A percentile compares a stretch with the other conserved stretches of the same genome.
Conservation (phyloP, 2,888 invertebrate species). For the Anthoptus insignis region DNA sequence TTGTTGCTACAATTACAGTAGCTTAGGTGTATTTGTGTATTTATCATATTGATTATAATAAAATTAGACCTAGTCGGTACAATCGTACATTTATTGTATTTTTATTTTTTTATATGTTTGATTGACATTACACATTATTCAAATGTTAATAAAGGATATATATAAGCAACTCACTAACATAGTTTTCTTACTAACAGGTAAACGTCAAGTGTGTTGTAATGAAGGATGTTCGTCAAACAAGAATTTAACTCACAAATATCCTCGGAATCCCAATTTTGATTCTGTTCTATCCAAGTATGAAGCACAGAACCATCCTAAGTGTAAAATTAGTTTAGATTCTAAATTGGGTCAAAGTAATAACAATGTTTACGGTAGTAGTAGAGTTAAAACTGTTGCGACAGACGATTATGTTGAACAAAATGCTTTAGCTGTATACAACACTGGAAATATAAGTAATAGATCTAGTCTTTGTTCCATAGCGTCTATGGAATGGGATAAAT, state of each 20-base stretch:
- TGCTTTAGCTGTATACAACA: constrained; percentile 51
- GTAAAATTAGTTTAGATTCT: constrained; percentile 67
- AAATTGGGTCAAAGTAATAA: constrained; percentile 51
- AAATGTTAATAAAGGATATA: too few relatives aligned
- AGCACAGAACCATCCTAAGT: constrained; percentile 64
- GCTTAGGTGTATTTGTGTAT: background rate
- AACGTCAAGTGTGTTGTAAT: constrained; percentile 47
- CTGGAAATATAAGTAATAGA: constrained; percentile 60
- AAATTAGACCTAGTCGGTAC: background rate
- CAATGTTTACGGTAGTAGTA: background rate
- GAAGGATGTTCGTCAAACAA: constrained; percentile 47
- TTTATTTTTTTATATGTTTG: background rate
- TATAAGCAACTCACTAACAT: constrained; percentile 36
- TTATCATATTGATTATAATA: background rate
- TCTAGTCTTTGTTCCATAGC: constrained; percentile 74
- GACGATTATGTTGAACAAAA: constrained; percentile 1
- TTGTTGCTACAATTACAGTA: background rate
- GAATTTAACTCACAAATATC: constrained; percentile 61
- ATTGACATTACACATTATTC: background rate
- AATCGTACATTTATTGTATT: background rate
- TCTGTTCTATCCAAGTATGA: constrained; percentile 64
- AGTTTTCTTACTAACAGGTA: constrained; percentile 63
- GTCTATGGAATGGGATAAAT: constrained; percentile 75
- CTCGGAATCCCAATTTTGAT: constrained; percentile 68
- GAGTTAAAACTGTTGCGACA: background rate